Conservation (phyloP, 2,113 vertebrate genomes). For the Suricata suricatta region DNA sequence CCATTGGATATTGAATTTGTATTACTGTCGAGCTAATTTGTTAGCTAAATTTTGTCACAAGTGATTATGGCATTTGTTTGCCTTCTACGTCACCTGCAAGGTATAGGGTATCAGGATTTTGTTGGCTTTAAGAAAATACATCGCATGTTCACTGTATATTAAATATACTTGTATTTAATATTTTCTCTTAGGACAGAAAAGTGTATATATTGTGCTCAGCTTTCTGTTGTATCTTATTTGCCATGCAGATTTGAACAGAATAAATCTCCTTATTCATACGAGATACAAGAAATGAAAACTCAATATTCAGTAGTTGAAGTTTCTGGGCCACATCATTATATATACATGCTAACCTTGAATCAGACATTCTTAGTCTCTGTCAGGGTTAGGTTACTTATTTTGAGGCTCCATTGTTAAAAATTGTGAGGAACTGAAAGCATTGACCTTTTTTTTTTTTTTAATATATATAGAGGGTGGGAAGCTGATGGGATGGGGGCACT, state of each 20-base stretch:
- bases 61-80: background rate
- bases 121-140: constrained; percentile 23
- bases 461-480: background rate
- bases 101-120: constrained; percentile 8
- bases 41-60: background rate
- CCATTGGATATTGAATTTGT: background rate
- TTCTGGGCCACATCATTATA: constrained; percentile 18
- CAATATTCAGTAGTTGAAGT: constrained; percentile 34
- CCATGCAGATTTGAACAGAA: constrained; percentile 45
- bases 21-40: background rate
- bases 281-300: constrained; percentile 27
- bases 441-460: background rate
- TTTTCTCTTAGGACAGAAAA: constrained; percentile 48
- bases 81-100: background rate
- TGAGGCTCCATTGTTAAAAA: constrained; percentile 64
- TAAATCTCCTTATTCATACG: background rate
- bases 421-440: constrained; percentile 53
- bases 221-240: constrained; percentile 45
- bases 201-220: background rate
- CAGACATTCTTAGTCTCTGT: constrained; percentile 54
- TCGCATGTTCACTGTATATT: constrained; percentile 22
- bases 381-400: constrained; percentile 60
- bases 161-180: constrained; percentile 23
- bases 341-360: constrained; percentile 23
- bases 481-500: background rate